These are phyloP conservation scores for Neocrepidodera transversa DNA, from an alignment of 2,888 invertebrate species.

Conservation along the genomic window DNA sequence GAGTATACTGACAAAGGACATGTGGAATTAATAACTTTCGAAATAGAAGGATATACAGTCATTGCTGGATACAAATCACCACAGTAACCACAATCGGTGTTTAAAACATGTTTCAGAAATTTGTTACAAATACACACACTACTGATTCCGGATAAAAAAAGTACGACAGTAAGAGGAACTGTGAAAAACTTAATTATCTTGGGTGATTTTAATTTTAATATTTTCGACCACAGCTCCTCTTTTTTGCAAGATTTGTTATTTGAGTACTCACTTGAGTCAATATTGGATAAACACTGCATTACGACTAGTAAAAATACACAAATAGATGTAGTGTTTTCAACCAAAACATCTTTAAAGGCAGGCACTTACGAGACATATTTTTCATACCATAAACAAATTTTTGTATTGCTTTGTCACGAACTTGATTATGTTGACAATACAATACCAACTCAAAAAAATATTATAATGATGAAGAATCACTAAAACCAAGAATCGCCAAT, in stretches of 20 bases:
- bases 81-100: neutral
- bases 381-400: neutral
- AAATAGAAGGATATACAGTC: neutral
- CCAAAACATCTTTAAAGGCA: neutral
- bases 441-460: no score
- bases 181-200: neutral
- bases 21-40: neutral
- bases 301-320: neutral
- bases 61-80: neutral
- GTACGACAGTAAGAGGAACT: no score
- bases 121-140: neutral
- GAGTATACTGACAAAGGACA: neutral
- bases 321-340: neutral
- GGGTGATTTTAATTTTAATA: no score
- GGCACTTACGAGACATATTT: neutral
- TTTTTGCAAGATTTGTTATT: no score
- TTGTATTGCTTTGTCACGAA: neutral
- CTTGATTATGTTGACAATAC: no score
- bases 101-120: neutral
- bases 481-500: no score
- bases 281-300: neutral
- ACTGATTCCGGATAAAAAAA: neutral
- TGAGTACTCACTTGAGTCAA: neutral
- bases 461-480: no score
- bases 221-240: neutral